Evolutionary conservation across 2,113 vertebrate species (phyloP), one percentile per base, ranked within the genome.

Genomic region (Scalopus aquaticus): DNA sequence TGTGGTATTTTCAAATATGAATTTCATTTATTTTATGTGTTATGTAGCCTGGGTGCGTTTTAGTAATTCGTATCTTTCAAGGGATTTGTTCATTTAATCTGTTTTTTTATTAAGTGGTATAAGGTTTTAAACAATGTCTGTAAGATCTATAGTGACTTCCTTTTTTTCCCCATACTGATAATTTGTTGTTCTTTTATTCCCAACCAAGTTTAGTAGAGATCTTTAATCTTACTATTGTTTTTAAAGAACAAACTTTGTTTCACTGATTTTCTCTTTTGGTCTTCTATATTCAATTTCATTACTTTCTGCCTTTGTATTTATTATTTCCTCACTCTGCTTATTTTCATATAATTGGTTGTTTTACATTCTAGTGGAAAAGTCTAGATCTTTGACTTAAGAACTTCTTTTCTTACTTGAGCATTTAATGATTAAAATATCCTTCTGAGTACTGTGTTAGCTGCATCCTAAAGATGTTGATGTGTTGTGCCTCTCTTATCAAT

Each of bases 31-130:
- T 22, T 22, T 85, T 89, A 44, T 54, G 7, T 51, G 60, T 19
- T 84, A 28, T 85, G 42, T 85, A 86, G 20, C 67, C 70, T 82
- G n/a, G 72, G 13, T 54, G 15, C 82, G 42, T 15, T 81, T 67
- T 79, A 17, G 35, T 74, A 73, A 79, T 85, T 90, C 81, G 30
- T 65, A 26, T 46, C 35, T 91, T 88, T 88, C 32, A 83, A 83
- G 16, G 15, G 44, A 82, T 88, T 94, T 88, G 37, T 39, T 76
- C 22, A 46, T 65, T 91, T 84, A 44, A 46, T 79, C 16, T 72
- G 60, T n/a, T 86, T 60, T 90, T 39, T n/a, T 79, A 69, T 69
- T 54, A 62, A 72, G 30, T 42, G 46, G 5, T 32, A 42, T 72
- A 35, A 77, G 69, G 56, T 22, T 79, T 1, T 89, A 93, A 17